Evolutionary conservation across 2,888 invertebrate species (phyloP).

Genomic region (Crematogaster levior): DNA sequence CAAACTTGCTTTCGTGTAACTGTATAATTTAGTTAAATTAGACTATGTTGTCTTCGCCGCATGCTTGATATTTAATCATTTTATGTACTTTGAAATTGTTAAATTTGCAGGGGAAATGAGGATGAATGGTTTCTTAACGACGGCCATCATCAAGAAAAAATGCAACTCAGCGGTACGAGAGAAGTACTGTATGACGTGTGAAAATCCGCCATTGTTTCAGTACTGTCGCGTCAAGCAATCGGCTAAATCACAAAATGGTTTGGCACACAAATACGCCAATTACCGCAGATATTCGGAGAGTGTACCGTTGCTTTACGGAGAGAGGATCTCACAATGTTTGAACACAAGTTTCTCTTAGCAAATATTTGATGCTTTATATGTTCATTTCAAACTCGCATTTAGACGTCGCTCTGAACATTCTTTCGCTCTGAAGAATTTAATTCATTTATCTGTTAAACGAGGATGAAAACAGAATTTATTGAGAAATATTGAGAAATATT

Average conservation of each 20-base stretch:
- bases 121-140: conserved; percentile 34
- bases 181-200: conserved; percentile 25
- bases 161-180: conserved; percentile 25
- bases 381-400: conserved; percentile 39
- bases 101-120: conserved; percentile 55
- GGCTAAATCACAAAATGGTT: conserved; percentile 13
- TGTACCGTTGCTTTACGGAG: conserved; percentile 70
- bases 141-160: conserved; percentile 24
- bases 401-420: neutral
- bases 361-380: conserved; percentile 58
- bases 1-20: neutral
- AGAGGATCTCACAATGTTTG: conserved; percentile 35
- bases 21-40: neutral
- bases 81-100: conserved; percentile 11
- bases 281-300: conserved; percentile 71
- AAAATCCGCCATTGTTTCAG: conserved; percentile 9
- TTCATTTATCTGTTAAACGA: neutral
- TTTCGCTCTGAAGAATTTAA: neutral
- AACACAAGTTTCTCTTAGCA: conserved; percentile 30
- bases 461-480: neutral
- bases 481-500: neutral
- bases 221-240: conserved; percentile 17
- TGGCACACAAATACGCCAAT: conserved; percentile 55
- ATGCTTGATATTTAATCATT: neutral
- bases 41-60: neutral